Conservation (phyloP, 2,113 vertebrate species). For the Spizaetus ornatus region DNA sequence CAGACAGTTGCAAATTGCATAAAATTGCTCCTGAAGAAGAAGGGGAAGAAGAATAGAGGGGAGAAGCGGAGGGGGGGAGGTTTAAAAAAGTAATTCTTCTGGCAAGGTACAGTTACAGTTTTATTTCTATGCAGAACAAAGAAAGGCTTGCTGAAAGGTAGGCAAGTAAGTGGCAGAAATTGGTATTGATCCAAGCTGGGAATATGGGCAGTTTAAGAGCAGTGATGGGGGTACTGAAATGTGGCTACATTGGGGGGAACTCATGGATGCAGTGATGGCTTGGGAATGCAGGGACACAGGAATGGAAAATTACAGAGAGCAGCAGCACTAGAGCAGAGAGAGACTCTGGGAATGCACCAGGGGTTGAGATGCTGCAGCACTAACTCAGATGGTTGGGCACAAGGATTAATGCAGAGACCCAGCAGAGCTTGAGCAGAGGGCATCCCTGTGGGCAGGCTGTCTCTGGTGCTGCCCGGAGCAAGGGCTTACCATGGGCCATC, state of each 20-base stretch:
- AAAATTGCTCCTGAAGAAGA: slow-evolving; percentile 61
- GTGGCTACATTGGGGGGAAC: background rate
- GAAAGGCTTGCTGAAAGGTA: slow-evolving; percentile 48
- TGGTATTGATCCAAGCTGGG: slow-evolving; percentile 51
- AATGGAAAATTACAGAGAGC: slow-evolving; percentile 55
- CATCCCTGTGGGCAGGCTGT: background rate
- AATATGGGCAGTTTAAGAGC: slow-evolving; percentile 21
- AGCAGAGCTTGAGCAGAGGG: background rate
- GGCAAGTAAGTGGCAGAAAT: slow-evolving; percentile 52
- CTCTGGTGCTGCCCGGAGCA: background rate
- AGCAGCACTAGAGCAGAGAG: slow-evolving; percentile 19
- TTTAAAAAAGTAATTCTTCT: slow-evolving; percentile 29
- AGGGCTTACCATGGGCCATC: background rate
- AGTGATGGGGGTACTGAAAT: slow-evolving; percentile 12
- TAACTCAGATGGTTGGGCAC: background rate
- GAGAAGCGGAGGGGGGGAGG: background rate
- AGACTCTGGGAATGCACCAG: slow-evolving; percentile 15
- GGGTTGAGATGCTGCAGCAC: slow-evolving; percentile 36
- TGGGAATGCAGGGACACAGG: background rate
- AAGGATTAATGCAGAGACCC: background rate
- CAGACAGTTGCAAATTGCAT: slow-evolving; percentile 68
- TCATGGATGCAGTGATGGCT: background rate
- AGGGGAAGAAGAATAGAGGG: slow-evolving; percentile 52
- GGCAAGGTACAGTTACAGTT: slow-evolving; percentile 45
- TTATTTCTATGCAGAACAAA: slow-evolving; percentile 60